Evolutionary conservation across 2,888 invertebrate species (phyloP), one percentile per base, ranked within the genome.

Genomic region (Lepidochrysops patricia): DNA sequence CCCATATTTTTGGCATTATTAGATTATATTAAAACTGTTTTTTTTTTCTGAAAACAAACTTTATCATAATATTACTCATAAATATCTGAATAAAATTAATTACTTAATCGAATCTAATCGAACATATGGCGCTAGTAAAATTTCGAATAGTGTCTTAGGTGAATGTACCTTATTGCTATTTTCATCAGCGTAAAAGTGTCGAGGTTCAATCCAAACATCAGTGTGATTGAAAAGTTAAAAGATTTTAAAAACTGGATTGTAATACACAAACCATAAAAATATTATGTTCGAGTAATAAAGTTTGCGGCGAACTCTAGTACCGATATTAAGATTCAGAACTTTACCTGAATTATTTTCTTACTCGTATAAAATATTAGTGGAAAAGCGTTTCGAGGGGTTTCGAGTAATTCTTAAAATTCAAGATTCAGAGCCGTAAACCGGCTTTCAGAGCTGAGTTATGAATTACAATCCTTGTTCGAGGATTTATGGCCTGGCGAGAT

Each of bases 391-490:
- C 58, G 61, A 59, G 57, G 48, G 58, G 62, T 61, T 66, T 62
- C 57, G 61, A 67, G 68, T 64, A 67, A 71, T 70, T 64, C 70
- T 71, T 69, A 68, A 71, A 76, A 73, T 70, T 63, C 65, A 70
- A 72, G 76, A 82, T 84, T 84, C 79, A 77, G 70, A 76, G 76
- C 71, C 75, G 75, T 79, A 78, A 80, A 79, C 76, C 68, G 70
- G 72, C 75, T 79, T 75, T 82, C 78, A 77, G 77, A 76, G n/a
- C 70, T 69, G 77, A 85, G 77, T 84, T 84, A 68, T 77, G 81
- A 84, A 69, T 73, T 74, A 82, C 75, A 75, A 69, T 68, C 69
- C 67, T 74, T 82, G 75, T 82, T 79, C 15, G 60, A 56, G 27
- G 61, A 59, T 50, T 59, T 59, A 52, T 49, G 37, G 27, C 12